These are phyloP conservation scores for Strigops habroptila DNA, from an alignment of 2,113 vertebrate genomes.

Conservation along the genomic window DNA sequence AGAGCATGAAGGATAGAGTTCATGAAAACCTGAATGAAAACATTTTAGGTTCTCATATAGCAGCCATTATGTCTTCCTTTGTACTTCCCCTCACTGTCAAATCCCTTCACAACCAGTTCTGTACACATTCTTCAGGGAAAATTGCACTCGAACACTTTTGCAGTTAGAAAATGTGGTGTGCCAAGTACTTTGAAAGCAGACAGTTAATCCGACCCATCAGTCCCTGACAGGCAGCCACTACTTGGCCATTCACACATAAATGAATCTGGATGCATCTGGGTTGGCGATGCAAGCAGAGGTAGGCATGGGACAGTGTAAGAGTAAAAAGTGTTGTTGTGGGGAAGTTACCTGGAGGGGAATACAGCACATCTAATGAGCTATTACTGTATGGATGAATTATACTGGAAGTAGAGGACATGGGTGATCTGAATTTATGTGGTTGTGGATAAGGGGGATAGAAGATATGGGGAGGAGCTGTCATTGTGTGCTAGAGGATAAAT, in stretches of 20 bases:
- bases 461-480: background rate
- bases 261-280: background rate
- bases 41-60: background rate
- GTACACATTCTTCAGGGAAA: background rate
- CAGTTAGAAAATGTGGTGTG: background rate
- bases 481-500: background rate
- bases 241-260: background rate
- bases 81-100: background rate
- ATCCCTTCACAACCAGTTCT: background rate
- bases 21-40: background rate
- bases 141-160: background rate
- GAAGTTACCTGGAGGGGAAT: background rate
- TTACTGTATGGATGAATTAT: background rate
- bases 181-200: background rate
- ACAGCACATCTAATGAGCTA: background rate
- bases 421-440: background rate
- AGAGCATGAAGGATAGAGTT: background rate
- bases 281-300: background rate
- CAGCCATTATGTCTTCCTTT: background rate
- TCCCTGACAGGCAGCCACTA: background rate
- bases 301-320: accelerated
- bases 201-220: background rate
- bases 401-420: background rate
- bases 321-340: background rate
- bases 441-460: background rate